Conservation (phyloP, 2,113 vertebrate species). For the Mola mola region DNA sequence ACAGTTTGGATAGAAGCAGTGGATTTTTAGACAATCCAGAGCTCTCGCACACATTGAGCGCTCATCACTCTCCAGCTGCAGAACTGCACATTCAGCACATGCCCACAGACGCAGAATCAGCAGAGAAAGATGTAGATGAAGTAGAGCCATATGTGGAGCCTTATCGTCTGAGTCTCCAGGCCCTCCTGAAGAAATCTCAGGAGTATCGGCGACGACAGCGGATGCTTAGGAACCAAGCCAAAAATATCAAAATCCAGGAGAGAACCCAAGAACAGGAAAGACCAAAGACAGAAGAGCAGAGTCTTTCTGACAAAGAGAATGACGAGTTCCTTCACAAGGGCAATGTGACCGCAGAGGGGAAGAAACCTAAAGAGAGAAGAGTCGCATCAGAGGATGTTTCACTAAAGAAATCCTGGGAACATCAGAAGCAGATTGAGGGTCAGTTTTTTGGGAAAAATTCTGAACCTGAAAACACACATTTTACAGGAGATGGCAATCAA, state of each 20-base stretch:
- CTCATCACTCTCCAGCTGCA: slow-evolving; percentile 2
- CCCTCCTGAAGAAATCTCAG: slow-evolving; percentile 81
- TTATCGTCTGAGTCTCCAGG: slow-evolving; percentile 76
- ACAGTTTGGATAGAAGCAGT: slow-evolving; percentile 9
- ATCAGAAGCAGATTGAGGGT: slow-evolving; percentile 6
- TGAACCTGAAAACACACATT: slow-evolving; percentile 10
- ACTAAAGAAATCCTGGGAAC: slow-evolving; percentile 30
- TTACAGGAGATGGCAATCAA: slow-evolving; percentile 8
- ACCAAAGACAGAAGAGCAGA: slow-evolving; percentile 52
- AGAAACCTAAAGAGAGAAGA: slow-evolving; percentile 49
- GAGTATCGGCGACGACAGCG: slow-evolving; percentile 76
- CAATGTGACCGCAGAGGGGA: slow-evolving; percentile 22
- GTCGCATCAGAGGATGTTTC: slow-evolving; percentile 5
- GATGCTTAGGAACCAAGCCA: slow-evolving; percentile 73
- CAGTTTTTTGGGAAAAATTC: background rate
- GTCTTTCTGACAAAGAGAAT: slow-evolving; percentile 80
- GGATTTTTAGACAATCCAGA: slow-evolving; percentile 26
- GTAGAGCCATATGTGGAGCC: slow-evolving; percentile 40
- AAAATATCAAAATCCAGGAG: slow-evolving; percentile 58
- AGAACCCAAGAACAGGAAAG: slow-evolving; percentile 51
- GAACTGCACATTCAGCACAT: slow-evolving; percentile 14
- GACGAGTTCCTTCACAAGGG: slow-evolving; percentile 49
- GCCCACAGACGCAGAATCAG: slow-evolving; percentile 16
- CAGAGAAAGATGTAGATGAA: slow-evolving; percentile 4
- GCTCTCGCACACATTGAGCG: background rate